Percentiles rank a stretch among this genome's conserved stretches.
phyloP scores from a whole-genome alignment of 2,113 vertebrate genomes.

The Dipodomys stephensi region DNA sequence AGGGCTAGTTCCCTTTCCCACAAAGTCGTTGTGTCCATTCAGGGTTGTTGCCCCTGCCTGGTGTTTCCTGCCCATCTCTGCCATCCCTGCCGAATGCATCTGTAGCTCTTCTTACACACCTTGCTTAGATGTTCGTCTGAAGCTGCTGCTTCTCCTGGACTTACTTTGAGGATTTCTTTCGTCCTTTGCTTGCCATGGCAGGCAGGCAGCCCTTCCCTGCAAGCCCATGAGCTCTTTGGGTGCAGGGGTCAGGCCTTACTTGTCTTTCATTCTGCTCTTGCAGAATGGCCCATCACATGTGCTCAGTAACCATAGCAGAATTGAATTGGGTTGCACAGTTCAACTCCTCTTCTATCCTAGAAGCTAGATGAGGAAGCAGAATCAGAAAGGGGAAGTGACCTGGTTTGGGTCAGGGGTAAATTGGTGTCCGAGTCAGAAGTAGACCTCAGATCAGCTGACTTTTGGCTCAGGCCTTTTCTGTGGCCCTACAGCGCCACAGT shows the following conservation, averaged over 20 bases:
- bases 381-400: neutral
- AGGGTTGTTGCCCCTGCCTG: neutral
- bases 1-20: neutral
- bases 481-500: neutral
- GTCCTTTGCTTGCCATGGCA: neutral
- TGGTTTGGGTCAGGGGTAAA: neutral
- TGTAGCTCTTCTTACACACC: neutral
- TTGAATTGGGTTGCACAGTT: neutral
- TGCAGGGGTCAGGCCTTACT: neutral
- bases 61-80: neutral
- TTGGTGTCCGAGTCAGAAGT: neutral
- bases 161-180: neutral
- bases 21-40: neutral
- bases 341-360: neutral
- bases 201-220: neutral
- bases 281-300: neutral
- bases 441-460: neutral
- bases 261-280: neutral
- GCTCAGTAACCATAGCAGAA: neutral
- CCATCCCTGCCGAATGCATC: neutral
- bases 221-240: neutral
- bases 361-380: conserved; percentile 18
- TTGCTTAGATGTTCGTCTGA: neutral
- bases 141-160: neutral
- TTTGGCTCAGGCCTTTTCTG: neutral